Base-by-base conservation (phyloP, 2,113 vertebrate species). In the Myxocyprinus asiaticus region DNA sequence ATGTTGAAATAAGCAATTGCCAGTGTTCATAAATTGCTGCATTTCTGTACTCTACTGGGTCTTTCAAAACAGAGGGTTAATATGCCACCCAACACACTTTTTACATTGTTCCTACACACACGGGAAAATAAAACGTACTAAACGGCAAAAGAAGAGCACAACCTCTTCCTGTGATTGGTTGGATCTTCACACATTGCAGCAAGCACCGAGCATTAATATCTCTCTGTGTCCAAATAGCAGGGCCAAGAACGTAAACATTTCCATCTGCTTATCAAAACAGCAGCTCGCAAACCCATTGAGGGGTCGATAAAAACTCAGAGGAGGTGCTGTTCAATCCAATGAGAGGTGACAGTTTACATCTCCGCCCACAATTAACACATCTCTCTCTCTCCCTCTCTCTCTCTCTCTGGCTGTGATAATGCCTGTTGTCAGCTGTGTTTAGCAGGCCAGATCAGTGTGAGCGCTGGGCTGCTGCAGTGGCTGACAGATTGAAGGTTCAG, bases 401-500 rank as follows among this genome's bases (percentile, higher is more conserved):
- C 76, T 67, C 70, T 50, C 76, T 63, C 96, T 96, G 95, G 93
- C 96, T 96, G 97, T 97, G 97, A 99, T 99, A 97, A 99, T 99
- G 97, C 96, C 97, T 96, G 95, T 98, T 99, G 97, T 99, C 98
- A 99, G 97, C 97, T 98, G 96, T 97, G 98, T 99, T 99, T 98
- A 98, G 96, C 93, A 94, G 96, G 95, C 96, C 96, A 98, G 98
- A 97, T 99, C 98, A 98, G 96, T 95, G 95, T 95, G 96, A 98
- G 96, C 95, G 95, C 95, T 97, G 96, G 96, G 95, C 95, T 93
- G 95, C 95, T 94, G 96, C 93, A 92, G 96, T 96, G 95, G 96
- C 98, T 99, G 98, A 99, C 98, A 99, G 98, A 99, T 97, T 99
- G 97, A 98, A 99, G 98, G 97, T 98, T 98, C 92, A 94, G 96